These are phyloP conservation scores for Mesoligia furuncula DNA, from an alignment of 2,888 invertebrate genomes.

Conservation along the genomic window DNA sequence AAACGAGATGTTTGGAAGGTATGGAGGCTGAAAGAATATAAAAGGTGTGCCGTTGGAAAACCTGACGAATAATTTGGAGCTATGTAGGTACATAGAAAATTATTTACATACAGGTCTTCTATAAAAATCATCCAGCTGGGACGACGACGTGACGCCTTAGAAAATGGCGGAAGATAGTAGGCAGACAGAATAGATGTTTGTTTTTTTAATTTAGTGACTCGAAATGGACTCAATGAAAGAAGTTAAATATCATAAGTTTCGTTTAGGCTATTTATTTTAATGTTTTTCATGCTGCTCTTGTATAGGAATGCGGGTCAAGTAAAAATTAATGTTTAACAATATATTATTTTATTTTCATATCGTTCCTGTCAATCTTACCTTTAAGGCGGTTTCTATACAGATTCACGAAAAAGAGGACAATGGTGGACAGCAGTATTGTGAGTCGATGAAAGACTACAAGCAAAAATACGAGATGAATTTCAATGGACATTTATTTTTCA, in stretches of 20 bases:
- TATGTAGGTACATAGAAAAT: conserved; percentile 4
- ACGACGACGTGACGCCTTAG: neutral
- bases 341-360: neutral
- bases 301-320: neutral
- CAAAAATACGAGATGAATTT: conserved; percentile 7
- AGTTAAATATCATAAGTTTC: neutral
- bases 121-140: conserved; percentile 7
- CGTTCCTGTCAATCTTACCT: neutral
- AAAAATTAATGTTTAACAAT: neutral
- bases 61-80: conserved; percentile 12
- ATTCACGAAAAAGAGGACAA: neutral
- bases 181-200: too few relatives aligned
- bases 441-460: conserved; percentile 2
- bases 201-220: neutral
- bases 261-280: neutral
- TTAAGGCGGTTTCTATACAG: neutral
- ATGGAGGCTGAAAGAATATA: conserved; percentile 3
- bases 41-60: conserved; percentile 30
- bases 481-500: neutral
- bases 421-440: neutral
- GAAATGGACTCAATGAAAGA: neutral
- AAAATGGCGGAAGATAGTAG: conserved; percentile 9
- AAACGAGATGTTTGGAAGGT: conserved; percentile 33
- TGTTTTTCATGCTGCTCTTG: neutral
- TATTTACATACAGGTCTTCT: neutral